Base-by-base conservation (phyloP, 64 coral and sea anemone species). In the Montipora efflorescens region DNA sequence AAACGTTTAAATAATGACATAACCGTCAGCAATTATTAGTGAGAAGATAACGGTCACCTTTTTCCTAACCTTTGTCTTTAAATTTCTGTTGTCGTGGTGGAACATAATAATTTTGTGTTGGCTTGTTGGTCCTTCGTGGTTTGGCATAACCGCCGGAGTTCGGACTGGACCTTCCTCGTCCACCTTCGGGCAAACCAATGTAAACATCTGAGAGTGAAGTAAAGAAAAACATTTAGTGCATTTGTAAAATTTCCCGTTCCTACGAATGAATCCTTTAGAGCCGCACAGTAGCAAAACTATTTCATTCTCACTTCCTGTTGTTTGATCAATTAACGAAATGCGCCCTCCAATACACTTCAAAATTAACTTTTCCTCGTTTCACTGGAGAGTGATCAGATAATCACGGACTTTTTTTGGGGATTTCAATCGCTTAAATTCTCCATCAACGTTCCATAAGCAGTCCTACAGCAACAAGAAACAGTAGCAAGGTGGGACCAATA, bases 51-150 rank as follows among this genome's bases (percentile, higher is more conserved):
- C 47, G 46, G 25, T 76, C 22, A 45, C 13, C 5, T 18, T n/a
- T 14, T 51, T 48, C 9, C 59, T 86, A 86, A 7, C 82, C 82
- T 72, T 86, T 86, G 47, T 93, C 91, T 67, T 83, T 83, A 46
- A 47, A 93, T 22, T 82, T 87, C 59, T 87, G 83, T 88, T 87
- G 92, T 80, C 92, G 64, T 7, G 92, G 76, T 5, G 92, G 83
- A 7, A 93, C 73, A 47, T 93, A 93, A 12, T 71, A 88, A 59
- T 50, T 78, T 8, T 93, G 92, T 45, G 92, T 87, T 46, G 92
- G 74, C 78, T 84, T 93, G 10, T 73, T 70, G 36, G 28, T 59
- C 47, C 62, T 79, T 93, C 92, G 78, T 80, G 46, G 74, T 44
- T 88, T 93, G 76, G 76, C 80, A 81, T 88, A 93, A 25, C 85